Base-by-base conservation (phyloP, 2,888 invertebrate species). In the Cryptocheilus praepositus region DNA sequence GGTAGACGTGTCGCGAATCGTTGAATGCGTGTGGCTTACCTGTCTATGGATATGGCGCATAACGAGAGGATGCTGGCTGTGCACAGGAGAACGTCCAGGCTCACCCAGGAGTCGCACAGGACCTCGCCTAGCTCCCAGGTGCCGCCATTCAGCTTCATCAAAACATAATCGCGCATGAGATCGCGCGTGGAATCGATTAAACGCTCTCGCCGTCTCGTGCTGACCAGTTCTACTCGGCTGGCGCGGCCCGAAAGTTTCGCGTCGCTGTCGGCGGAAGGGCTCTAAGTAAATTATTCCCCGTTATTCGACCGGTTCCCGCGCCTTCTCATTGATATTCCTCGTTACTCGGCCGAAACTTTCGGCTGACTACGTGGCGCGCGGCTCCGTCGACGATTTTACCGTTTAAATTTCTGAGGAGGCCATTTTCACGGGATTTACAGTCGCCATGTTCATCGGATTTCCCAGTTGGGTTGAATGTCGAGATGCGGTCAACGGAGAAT, bases 51-150 rank as follows among this genome's bases (percentile, higher is more conserved):
- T 89, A 98, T 98, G 64, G 96, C 97, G 86, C 97, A 97, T 70
- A 98, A 91, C 80, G 97, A 97, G 44, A 98, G 91, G 83, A 98
- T 98, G 65, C 97, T 97, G 0, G 97, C 96, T 0, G 98, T 98
- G 89, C 97, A 98, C 60, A 98, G 92, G 73, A 98, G 93, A 61
- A 98, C 96, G 89, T 98, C 98, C 89, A 92, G 92, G 81, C 96
- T 97, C 74, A 98, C 94, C 98, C 98, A 98, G 74, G 95, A 93
- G 86, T 95, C 95, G 86, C 95, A 95, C 55, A 97, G 92, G 73
- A 96, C 92, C 92, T 95, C 93, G 49, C 98, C 98, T 51, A 98
- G 93, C 84, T 95, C 93, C 98, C 98, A 98, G 81, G 92, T 91
- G 79, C 94, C 95, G 93, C 89, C 44, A 89, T 89, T 81, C 76